Base-by-base conservation (phyloP, 2,888 invertebrate species). In the Nomada goodeniana region DNA sequence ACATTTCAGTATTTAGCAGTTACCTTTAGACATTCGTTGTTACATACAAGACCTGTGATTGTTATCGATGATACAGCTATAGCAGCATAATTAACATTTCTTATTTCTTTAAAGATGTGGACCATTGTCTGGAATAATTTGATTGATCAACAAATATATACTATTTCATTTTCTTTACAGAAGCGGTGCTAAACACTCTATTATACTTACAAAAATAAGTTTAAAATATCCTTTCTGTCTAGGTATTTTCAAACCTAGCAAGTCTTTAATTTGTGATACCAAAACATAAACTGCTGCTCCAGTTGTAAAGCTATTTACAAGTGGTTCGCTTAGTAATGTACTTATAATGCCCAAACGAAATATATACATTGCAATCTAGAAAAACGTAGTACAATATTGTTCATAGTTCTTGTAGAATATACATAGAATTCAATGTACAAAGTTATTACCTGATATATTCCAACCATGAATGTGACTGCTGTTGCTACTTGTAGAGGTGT, bases 251-350 rank as follows among this genome's bases (percentile, higher is more conserved):
- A 96, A 91, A 50, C 96, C 96, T 26, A 96, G 90, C 0, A 96
- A 88, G 89, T 93, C 93, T 92, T 96, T 96, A 10, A 96, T 92
- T 94, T 98, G 98, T 0, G 98, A 97, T 0, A 96, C 95, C 44
- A 97, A 95, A 47, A 98, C 98, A 92, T 98, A 97, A 89, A 97
- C 95, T 0, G 98, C 97, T 20, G 98, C 97, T 0, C 97, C 98
- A 2, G 98, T 97, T 0, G 98, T 98, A 94, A 98, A 98, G 4
- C 98, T 98, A 82, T 97, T 97, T 10, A 98, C 97, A 89, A 98
- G 95, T 2, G 97, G 96, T 91, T 97, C 97, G 0, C 97, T 97
- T 23, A 98, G 95, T 44, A 98, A 94, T 0, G 97, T 96, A 15
- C 97, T 96, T 15, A 98, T 95, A 1, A 96, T 95, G 5, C 98